These are phyloP conservation scores for Enchytraeus crypticus DNA, from an alignment of 2,888 invertebrate species.

Conservation along the genomic window DNA sequence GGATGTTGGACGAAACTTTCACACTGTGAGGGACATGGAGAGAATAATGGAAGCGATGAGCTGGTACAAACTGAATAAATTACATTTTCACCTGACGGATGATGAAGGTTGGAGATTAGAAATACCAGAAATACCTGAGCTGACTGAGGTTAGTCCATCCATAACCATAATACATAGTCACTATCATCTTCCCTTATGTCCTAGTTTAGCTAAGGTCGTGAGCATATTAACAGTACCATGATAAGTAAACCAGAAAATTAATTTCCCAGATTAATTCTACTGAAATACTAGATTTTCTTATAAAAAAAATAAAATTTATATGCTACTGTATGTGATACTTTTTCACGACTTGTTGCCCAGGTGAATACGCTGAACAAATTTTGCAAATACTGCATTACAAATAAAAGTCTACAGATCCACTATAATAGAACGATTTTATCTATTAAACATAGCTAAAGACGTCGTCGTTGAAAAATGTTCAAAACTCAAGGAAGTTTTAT, in stretches of 20 bases:
- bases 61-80: constrained; percentile 41
- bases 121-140: constrained; percentile 40
- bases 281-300: too few relatives aligned
- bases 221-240: background rate
- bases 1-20: constrained; percentile 43
- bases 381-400: too few relatives aligned
- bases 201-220: background rate
- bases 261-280: too few relatives aligned
- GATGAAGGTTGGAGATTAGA: constrained; percentile 46
- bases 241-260: background rate
- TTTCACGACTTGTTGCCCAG: too few relatives aligned
- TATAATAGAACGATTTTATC: too few relatives aligned
- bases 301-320: too few relatives aligned
- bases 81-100: constrained; percentile 44
- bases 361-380: too few relatives aligned
- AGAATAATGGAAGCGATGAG: constrained; percentile 36
- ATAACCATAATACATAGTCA: background rate
- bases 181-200: too few relatives aligned
- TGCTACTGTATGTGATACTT: background rate
- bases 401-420: too few relatives aligned
- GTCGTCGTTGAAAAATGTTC: too few relatives aligned
- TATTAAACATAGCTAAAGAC: too few relatives aligned
- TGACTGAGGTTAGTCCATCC: constrained; percentile 32
- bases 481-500: too few relatives aligned
- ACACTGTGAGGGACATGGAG: constrained; percentile 10